phyloP scores from a whole-genome alignment of 2,113 vertebrate genomes.

The Entelurus aequoreus region DNA sequence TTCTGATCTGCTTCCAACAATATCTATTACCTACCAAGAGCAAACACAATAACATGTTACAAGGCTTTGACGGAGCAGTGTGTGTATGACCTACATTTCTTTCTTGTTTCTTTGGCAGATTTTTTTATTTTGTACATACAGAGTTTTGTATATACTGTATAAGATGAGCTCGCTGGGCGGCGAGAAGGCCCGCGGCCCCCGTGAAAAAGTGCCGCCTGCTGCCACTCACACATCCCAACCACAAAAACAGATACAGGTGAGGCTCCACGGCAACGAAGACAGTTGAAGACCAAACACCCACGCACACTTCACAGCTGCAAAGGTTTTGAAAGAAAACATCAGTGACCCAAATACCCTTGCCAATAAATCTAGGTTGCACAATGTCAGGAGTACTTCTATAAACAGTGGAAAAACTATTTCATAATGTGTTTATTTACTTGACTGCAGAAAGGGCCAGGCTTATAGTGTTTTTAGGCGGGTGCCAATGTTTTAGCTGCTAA shows the following conservation, averaged over 20 bases:
- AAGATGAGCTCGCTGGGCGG: constrained; percentile 96
- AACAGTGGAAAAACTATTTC: too few relatives aligned
- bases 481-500: not conserved
- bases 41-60: not conserved
- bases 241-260: constrained; percentile 95
- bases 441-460: too few relatives aligned
- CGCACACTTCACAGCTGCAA: not conserved
- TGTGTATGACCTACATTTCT: not conserved
- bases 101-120: constrained; percentile 73
- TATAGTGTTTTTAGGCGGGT: not conserved
- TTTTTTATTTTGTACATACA: constrained; percentile 99
- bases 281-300: not conserved
- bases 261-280: constrained; percentile 4
- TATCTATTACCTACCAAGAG: not conserved
- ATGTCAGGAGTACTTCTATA: not conserved
- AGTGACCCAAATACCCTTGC: not conserved
- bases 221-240: constrained; percentile 78
- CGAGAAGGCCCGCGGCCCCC: constrained; percentile 88
- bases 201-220: constrained; percentile 87
- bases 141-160: constrained; percentile 99
- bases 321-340: not conserved
- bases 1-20: too few relatives aligned
- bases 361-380: constrained; percentile 17
- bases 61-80: not conserved
- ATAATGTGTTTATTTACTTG: too few relatives aligned